Evolutionary conservation across 2,797 vertebrate genomes (phyloP).

Genomic region (Pangasius krempfi): DNA sequence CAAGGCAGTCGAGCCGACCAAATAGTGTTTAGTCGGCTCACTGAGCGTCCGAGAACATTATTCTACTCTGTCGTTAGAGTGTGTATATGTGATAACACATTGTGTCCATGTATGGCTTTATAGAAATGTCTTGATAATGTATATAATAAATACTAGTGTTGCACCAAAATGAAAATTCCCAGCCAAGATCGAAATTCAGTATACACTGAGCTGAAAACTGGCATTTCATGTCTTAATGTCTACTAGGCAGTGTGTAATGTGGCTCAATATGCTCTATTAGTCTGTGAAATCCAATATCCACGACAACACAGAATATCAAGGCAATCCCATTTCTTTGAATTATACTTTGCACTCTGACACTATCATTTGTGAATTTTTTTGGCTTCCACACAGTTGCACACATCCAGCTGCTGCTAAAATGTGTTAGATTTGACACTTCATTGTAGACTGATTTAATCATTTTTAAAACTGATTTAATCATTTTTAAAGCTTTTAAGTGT

Average conservation of each 20-base stretch:
- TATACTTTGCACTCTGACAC: background rate
- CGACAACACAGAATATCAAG: background rate
- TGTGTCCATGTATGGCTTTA: background rate
- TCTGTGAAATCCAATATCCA: background rate
- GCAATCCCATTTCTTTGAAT: background rate
- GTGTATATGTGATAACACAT: background rate
- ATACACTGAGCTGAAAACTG: background rate
- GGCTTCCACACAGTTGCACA: background rate
- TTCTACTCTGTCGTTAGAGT: too few relatives aligned
- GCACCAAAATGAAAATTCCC: background rate
- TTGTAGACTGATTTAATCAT: background rate
- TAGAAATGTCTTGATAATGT: background rate
- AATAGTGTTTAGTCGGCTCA: background rate
- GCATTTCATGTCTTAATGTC: background rate
- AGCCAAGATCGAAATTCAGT: background rate
- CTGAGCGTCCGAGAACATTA: background rate
- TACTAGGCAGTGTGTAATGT: background rate
- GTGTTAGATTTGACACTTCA: background rate
- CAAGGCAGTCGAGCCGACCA: background rate
- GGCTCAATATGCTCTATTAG: background rate
- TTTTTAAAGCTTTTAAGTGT: too few relatives aligned
- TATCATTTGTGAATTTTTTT: background rate
- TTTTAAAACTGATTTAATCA: too few relatives aligned
- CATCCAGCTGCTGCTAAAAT: background rate
- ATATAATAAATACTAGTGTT: background rate